Conservation (phyloP, 2,113 vertebrate species). For the Apus apus region DNA sequence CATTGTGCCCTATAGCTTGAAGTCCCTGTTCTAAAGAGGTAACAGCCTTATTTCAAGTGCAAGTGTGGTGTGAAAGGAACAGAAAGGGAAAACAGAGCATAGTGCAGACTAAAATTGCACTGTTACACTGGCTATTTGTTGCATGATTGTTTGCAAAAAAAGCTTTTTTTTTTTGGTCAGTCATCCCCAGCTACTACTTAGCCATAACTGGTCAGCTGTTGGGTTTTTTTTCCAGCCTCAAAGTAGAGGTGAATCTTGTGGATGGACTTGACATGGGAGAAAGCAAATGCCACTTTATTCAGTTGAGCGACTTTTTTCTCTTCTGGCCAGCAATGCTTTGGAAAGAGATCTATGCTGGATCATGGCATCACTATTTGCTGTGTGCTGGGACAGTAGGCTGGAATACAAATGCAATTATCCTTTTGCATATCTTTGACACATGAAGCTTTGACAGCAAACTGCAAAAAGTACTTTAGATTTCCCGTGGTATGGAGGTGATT, state of each 20-base stretch:
- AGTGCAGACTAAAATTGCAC: neutral
- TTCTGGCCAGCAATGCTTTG: neutral
- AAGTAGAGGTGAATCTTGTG: neutral
- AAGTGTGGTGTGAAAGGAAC: neutral
- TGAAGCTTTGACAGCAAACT: neutral
- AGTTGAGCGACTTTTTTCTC: neutral
- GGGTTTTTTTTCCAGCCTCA: neutral
- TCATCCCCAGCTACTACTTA: neutral
- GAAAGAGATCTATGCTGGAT: neutral
- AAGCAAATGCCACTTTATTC: neutral
- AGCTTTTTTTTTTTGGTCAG: neutral
- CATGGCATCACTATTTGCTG: neutral
- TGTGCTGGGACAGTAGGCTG: neutral
- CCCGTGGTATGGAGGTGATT: rapidly evolving
- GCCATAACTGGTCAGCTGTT: neutral
- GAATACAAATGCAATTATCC: neutral
- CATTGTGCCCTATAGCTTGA: neutral
- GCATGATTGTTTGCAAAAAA: neutral
- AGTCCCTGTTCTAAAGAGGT: neutral
- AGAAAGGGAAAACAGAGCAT: neutral
- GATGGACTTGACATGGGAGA: neutral
- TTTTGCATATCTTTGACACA: neutral
- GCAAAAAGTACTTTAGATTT: neutral
- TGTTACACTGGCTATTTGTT: neutral
- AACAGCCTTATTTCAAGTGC: neutral